A percentile compares a stretch with the other conserved stretches of the same genome.
Evolutionary conservation across 2,888 invertebrate genomes (phyloP).

Genomic region (Caenorhabditis japonica): DNA sequence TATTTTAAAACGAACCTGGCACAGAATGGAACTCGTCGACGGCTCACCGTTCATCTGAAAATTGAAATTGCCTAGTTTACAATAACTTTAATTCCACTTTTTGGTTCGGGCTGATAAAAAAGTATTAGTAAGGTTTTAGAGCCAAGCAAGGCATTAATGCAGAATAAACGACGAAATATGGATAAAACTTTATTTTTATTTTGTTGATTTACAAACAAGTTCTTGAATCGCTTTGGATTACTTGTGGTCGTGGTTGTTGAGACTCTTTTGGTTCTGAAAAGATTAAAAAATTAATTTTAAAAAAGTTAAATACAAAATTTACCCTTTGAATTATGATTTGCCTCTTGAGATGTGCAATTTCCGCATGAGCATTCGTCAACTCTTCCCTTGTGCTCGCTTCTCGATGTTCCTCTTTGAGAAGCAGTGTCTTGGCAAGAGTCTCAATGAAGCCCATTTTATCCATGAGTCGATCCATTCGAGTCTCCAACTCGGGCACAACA

Average conservation of each 20-base stretch:
- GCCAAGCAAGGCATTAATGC: background rate
- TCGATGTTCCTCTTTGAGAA: background rate
- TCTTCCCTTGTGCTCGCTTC: background rate
- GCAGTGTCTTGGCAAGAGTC: slow-evolving; percentile 9
- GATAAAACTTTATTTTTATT: too few relatives aligned
- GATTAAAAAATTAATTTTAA: background rate
- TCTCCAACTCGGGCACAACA: slow-evolving; percentile 9
- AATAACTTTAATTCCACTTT: background rate
- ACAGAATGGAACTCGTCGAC: slow-evolving; percentile 2
- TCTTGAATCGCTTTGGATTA: background rate
- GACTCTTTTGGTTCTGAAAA: slow-evolving; percentile 14
- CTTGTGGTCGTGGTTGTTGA: background rate
- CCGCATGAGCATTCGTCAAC: background rate
- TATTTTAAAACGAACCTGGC: too few relatives aligned
- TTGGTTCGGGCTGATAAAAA: too few relatives aligned
- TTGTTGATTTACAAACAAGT: background rate
- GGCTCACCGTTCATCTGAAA: slow-evolving; percentile 13
- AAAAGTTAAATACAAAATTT: background rate
- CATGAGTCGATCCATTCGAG: slow-evolving; percentile 13
- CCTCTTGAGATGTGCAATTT: background rate
- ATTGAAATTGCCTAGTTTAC: background rate
- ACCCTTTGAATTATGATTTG: slow-evolving; percentile 20
- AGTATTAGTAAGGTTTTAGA: slow-evolving; percentile 3
- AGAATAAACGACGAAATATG: too few relatives aligned
- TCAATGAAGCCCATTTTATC: slow-evolving; percentile 16